These are phyloP conservation scores for Passer montanus DNA, from an alignment of 2,113 vertebrate genomes.

Conservation along the genomic window DNA sequence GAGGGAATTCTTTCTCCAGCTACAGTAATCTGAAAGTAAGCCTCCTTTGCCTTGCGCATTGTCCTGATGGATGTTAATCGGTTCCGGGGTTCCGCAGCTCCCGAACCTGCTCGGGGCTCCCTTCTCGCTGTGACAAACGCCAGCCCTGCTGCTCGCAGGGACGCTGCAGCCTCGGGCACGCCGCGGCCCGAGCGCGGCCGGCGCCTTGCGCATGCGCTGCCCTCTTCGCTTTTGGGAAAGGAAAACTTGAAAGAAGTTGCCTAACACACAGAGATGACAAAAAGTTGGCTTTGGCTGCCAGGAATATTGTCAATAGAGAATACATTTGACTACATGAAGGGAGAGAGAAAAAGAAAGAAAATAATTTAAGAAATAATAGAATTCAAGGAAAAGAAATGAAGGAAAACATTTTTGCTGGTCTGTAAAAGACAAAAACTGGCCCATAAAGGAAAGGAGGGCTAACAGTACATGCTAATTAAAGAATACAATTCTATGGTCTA, in stretches of 20 bases:
- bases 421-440: slow-evolving; percentile 5
- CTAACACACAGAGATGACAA: neutral
- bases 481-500: slow-evolving; percentile 64
- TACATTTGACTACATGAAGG: neutral
- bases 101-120: neutral
- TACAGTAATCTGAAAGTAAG: neutral
- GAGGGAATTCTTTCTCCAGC: neutral
- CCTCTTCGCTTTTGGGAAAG: neutral
- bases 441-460: slow-evolving; percentile 29
- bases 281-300: neutral
- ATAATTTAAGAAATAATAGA: neutral
- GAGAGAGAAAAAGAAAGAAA: neutral
- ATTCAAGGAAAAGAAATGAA: neutral
- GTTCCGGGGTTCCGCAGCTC: neutral
- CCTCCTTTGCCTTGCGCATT: neutral
- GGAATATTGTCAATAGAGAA: neutral
- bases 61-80: fast-evolving
- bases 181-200: neutral
- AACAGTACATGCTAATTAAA: slow-evolving; percentile 69
- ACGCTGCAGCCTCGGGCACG: neutral
- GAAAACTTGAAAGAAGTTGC: slow-evolving; percentile 17
- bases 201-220: neutral
- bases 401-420: slow-evolving; percentile 4
- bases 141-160: neutral
- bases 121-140: neutral